Evolutionary conservation across 2,797 vertebrate genomes (phyloP), one percentile per base, ranked within the genome.

Genomic region (Bufotes viridis): DNA sequence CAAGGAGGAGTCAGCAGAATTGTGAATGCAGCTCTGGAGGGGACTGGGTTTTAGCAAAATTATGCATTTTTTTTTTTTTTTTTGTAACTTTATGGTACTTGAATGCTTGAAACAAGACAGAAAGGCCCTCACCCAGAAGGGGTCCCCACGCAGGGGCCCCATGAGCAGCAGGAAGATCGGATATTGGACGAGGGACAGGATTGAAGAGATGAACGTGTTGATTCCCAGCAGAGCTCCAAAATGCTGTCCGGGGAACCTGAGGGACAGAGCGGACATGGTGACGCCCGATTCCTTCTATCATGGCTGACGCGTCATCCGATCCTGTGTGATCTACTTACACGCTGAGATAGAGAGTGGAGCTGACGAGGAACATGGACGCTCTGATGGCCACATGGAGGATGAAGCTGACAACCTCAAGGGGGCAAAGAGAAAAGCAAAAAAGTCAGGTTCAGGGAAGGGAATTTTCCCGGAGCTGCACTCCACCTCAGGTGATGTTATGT

Each of bases 211-310:
- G 13, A 76, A 55, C 7, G 26, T 81, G 58, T 76, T 29, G 42
- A 85, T 81, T 76, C 87, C 87, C 22, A 89, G 29, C 34, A 89
- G 78, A 8, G 83, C 58, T 18, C 87, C 87, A 14, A 63, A 89
- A 61, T 89, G 87, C 8, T 58, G 51, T 2, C 18, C 9, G 29
- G 83, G 87, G 49, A 89, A 89, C 83, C 87, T 89, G 60, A 13
- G 20, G n/a, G 42, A 29, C 2, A 65, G 18, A 63, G 20, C 0
- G 15, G 82, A 26, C 20, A 13, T 13, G 6, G 51, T 72, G 10
- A 87, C 49, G 0, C 17, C 34, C 8, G 60, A 24, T 60, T 79
- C 12, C 61, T 49, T 24, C 18, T 10, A 10, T 42, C 58, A 49
- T 75, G 9, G 2, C 2, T 3, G 3, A 12, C 0, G 65, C 13